These are phyloP conservation scores for Pyrgus malvae DNA, from an alignment of 2,888 invertebrate genomes.

Conservation along the genomic window DNA sequence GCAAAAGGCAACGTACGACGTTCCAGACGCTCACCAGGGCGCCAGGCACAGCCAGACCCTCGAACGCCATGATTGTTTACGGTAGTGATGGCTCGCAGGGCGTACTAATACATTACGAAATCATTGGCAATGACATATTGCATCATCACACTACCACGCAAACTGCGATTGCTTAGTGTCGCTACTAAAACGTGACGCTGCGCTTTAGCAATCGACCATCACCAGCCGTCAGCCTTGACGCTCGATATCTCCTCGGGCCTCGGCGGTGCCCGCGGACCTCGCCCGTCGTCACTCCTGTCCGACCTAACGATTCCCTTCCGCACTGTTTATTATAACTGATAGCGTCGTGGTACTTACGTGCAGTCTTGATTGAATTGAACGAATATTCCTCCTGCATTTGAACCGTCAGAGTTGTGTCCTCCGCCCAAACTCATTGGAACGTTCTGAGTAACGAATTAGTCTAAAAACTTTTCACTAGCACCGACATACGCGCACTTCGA, in stretches of 20 bases:
- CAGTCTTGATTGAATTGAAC: conserved; percentile 99
- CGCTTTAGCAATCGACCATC: conserved; percentile 45
- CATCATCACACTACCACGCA: conserved; percentile 56
- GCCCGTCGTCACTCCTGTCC: background rate
- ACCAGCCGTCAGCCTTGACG: conserved; percentile 35
- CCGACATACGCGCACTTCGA: conserved; percentile 62
- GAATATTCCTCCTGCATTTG: conserved; percentile 92
- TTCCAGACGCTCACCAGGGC: too few species aligned
- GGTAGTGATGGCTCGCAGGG: background rate
- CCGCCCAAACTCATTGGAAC: conserved; percentile 93
- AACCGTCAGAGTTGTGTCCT: conserved; percentile 86
- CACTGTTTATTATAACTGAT: background rate
- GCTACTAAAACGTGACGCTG: conserved; percentile 48
- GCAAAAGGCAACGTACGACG: too few species aligned
- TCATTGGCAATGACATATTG: conserved; percentile 71
- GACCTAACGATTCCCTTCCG: conserved; percentile 5
- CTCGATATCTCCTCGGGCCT: conserved; percentile 12
- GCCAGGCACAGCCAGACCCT: background rate
- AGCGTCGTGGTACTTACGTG: conserved; percentile 88
- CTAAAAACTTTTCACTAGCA: conserved; percentile 58
- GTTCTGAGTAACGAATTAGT: conserved; percentile 64
- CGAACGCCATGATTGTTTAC: background rate
- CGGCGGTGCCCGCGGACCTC: background rate
- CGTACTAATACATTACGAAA: conserved; percentile 50
- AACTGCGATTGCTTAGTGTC: conserved; percentile 30